Evolutionary conservation across 2,888 invertebrate genomes (phyloP), one percentile per base, ranked within the genome.

Genomic region (Drosophila algonquin): DNA sequence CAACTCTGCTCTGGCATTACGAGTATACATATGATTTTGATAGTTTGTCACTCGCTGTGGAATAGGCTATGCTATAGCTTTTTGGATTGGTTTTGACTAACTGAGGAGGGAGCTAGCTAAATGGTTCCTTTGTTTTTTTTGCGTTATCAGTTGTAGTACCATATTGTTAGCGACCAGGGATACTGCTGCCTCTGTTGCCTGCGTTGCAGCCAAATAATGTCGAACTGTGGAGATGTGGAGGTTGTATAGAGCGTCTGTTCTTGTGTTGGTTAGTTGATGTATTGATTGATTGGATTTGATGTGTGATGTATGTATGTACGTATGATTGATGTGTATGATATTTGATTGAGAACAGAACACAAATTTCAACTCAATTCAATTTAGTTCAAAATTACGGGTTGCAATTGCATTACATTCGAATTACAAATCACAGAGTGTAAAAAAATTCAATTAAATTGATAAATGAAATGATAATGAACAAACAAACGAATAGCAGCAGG

Each of bases 121-220:
- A 63, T 55, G 50, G 32, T 30, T 21, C 24, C 10, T 10, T 21
- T 44, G 3, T 32, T 44, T 6, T 32, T 55, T 35, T 24, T 24
- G 24, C 21, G 44, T 30, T 57, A 71, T 14, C 14, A 21, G 35
- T 59, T 48, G 2, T 30, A 44, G 30, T 92, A 91, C 91, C 91
- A 91, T 89, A 92, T 92, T 89, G 92, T 91, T 74, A 91, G 85
- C 80, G 91, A 92, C 91, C 91, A 92, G 75, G 92, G 92, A 89
- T 90, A 91, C 62, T 89, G 85, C 71, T 86, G 90, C 84, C 90
- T 84, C 81, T 89, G 89, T 80, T 89, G 89, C 79, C 91, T 89
- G 82, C 90, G 89, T 77, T 91, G 92, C 83, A 91, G 90, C 91
- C 92, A 91, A 86, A 92, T 89, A 85, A 91, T 91, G 91, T 91